Percentiles rank a stretch among this genome's conserved stretches.
These are phyloP conservation scores for Cecropterus lyciades DNA, from an alignment of 1,140 invertebrate genomes.

Conservation along the genomic window DNA sequence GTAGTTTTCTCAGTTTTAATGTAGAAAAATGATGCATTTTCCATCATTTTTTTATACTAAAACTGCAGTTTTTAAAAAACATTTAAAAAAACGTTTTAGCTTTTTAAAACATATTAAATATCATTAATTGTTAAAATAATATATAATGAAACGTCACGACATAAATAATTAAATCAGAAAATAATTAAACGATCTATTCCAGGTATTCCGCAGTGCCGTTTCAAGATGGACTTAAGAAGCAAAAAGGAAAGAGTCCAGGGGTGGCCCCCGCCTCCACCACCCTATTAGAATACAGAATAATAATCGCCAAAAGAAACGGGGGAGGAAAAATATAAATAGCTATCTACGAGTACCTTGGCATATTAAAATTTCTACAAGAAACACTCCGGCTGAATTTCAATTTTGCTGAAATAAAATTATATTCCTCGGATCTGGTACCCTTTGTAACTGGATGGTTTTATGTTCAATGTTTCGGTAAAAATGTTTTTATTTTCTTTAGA, in stretches of 20 bases:
- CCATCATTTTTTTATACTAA: no score
- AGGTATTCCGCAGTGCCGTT: constrained; percentile 54
- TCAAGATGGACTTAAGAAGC: constrained; percentile 84
- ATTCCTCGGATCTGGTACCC: constrained; percentile 39
- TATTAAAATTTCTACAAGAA: constrained; percentile 83
- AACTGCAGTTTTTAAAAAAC: no score
- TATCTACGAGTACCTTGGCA: constrained; percentile 72
- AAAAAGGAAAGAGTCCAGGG: constrained; percentile 82
- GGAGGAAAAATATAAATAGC: constrained; percentile 82
- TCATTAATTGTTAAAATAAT: no score
- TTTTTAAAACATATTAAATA: no score
- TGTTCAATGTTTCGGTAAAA: constrained; percentile 8
- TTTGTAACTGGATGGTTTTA: constrained; percentile 10
- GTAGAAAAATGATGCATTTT: no score
- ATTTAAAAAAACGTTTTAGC: no score
- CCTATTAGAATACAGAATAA: constrained; percentile 82
- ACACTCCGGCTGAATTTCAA: constrained; percentile 61
- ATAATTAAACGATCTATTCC: constrained; percentile 46
- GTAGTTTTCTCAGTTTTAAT: no score
- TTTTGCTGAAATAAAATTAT: constrained; percentile 78
- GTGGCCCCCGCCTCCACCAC: constrained; percentile 54
- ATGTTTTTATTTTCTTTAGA: background rate
- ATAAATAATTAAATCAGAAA: no score
- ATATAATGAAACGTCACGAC: no score
- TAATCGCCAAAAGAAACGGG: constrained; percentile 83